phyloP scores from a whole-genome alignment of 2,888 invertebrate genomes.

The Tetropium fuscum region DNA sequence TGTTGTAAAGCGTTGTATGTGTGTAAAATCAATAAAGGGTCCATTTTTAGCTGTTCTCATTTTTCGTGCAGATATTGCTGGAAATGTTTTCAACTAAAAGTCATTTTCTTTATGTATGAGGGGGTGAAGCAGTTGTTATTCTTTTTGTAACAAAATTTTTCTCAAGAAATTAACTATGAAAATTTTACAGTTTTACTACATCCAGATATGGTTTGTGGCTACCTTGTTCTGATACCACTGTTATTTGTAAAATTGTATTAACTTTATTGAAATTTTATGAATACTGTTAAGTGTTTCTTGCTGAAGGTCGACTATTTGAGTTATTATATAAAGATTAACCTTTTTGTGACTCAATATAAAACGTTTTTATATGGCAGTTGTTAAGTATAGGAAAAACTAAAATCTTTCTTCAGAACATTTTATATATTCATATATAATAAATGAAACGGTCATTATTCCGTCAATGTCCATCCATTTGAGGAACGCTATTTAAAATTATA shows the following conservation, averaged over 20 bases:
- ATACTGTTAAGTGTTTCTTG: constrained; percentile 32
- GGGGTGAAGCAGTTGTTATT: constrained; percentile 5
- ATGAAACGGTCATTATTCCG: constrained; percentile 31
- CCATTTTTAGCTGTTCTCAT: constrained; percentile 49
- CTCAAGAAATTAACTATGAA: neutral
- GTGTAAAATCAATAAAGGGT: constrained; percentile 47
- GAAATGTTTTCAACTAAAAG: constrained; percentile 51
- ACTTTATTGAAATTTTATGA: constrained; percentile 47
- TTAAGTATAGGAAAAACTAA: constrained; percentile 14
- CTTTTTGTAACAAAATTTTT: constrained; percentile 1
- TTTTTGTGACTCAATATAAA: constrained; percentile 6
- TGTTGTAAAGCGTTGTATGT: constrained; percentile 43
- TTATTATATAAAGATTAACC: neutral
- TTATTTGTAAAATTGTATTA: constrained; percentile 46
- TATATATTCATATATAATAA: constrained; percentile 26
- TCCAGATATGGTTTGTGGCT: constrained; percentile 3
- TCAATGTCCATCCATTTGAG: constrained; percentile 46
- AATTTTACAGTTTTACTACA: neutral
- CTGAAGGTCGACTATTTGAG: constrained; percentile 12
- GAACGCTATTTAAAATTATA: constrained; percentile 31
- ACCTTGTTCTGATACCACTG: constrained; percentile 33
- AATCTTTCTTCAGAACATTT: constrained; percentile 16
- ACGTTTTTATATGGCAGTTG: constrained; percentile 31
- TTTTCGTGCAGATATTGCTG: constrained; percentile 1
- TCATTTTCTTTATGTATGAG: constrained; percentile 27